Conservation (phyloP, 2,113 vertebrate species). For the Falcunculus frontatus region DNA sequence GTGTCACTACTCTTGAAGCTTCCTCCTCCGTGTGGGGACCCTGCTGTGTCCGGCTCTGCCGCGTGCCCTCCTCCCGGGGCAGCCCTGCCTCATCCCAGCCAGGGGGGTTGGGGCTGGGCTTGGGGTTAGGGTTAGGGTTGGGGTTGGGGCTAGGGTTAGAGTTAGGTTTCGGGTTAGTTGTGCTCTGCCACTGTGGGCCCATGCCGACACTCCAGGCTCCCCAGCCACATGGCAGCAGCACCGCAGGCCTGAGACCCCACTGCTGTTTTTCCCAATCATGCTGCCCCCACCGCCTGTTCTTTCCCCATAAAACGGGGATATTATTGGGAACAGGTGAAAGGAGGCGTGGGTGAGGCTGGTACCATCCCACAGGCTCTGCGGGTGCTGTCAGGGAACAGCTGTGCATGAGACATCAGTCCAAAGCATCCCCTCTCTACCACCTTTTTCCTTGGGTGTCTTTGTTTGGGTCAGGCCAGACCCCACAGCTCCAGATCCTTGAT, state of each 20-base stretch:
- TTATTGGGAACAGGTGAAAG: neutral
- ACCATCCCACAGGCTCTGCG: rapidly evolving
- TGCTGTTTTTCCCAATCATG: rapidly evolving
- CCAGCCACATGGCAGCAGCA: rapidly evolving
- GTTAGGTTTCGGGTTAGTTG: neutral
- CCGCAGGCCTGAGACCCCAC: neutral
- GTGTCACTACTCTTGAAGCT: rapidly evolving
- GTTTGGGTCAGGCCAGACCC: conserved; percentile 70
- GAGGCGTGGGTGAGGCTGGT: neutral
- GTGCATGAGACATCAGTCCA: rapidly evolving
- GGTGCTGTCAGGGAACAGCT: neutral
- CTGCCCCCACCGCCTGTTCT: rapidly evolving
- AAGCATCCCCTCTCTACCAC: neutral
- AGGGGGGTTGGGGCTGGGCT: rapidly evolving
- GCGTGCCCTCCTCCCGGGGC: rapidly evolving
- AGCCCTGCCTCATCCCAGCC: neutral
- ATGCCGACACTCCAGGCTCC: neutral
- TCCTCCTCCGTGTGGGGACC: rapidly evolving
- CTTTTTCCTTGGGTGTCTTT: neutral
- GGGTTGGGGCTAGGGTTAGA: neutral
- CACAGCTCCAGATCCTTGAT: conserved; percentile 86
- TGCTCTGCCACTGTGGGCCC: neutral
- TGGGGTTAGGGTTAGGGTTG: neutral
- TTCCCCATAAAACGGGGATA: neutral
- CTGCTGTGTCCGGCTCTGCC: rapidly evolving